Conservation (phyloP, 2,888 invertebrate species). For the Diplazon laetatorius region DNA sequence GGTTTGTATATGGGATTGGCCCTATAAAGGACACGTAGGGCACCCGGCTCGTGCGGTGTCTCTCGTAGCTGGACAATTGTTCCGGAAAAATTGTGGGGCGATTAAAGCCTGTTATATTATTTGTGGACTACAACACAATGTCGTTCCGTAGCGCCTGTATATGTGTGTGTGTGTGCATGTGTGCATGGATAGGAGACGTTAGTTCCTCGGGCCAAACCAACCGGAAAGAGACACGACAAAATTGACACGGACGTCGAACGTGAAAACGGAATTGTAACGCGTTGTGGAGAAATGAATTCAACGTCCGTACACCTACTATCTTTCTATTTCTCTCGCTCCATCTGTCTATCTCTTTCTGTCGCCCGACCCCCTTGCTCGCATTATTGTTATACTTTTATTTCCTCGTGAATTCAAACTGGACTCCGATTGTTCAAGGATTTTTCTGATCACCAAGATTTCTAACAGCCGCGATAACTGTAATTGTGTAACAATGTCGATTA, state of each 20-base stretch:
- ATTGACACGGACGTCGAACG: constrained; percentile 14
- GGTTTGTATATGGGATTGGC: not conserved
- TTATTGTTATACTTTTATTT: not conserved
- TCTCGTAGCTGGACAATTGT: constrained; percentile 29
- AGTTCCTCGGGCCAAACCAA: constrained; percentile 16
- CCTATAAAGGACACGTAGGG: not conserved
- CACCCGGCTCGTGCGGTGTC: constrained; percentile 15
- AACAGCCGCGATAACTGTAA: not conserved
- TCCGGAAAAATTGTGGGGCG: constrained; percentile 58
- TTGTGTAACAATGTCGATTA: not conserved
- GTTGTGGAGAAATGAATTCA: constrained; percentile 6
- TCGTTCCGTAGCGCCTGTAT: constrained; percentile 55
- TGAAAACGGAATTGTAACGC: not conserved
- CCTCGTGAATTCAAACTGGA: not conserved
- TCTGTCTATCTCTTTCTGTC: not conserved
- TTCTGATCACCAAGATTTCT: not conserved
- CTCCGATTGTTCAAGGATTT: not conserved
- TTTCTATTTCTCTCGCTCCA: no score
- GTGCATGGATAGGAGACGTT: not conserved
- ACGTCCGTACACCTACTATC: not conserved
- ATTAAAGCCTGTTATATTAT: constrained; percentile 73
- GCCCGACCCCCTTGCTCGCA: no score
- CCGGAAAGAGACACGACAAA: constrained; percentile 10
- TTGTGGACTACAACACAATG: constrained; percentile 75
- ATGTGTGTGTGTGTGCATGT: no score